A percentile compares a stretch with the other conserved stretches of the same genome.
phyloP scores from a whole-genome alignment of 2,797 vertebrate species.

The Falco naumanni region DNA sequence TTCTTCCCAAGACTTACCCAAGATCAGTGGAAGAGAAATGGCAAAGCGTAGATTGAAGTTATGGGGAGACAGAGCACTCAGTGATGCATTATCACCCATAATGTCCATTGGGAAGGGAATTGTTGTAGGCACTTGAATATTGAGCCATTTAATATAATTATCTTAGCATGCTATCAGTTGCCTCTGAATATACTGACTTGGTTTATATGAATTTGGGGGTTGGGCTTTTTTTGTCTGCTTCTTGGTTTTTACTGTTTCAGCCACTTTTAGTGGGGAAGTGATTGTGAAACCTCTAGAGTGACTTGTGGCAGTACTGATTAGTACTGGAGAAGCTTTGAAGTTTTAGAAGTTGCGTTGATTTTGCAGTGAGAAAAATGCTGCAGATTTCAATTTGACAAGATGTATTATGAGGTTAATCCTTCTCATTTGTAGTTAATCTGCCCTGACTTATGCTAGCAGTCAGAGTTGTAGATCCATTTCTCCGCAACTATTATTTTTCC shows the following conservation, averaged over 20 bases:
- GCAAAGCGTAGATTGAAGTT: background rate
- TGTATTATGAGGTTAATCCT: background rate
- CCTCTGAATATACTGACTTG: background rate
- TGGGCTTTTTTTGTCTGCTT: background rate
- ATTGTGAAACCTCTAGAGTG: background rate
- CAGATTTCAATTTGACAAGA: background rate
- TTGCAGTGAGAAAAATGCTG: background rate
- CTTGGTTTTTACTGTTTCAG: background rate
- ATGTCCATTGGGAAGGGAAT: background rate
- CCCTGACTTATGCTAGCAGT: rapidly evolving
- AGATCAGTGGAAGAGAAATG: background rate
- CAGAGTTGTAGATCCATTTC: background rate
- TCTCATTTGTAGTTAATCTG: background rate
- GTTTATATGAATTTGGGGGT: background rate
- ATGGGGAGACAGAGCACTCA: background rate
- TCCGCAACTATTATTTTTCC: background rate
- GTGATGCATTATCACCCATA: background rate
- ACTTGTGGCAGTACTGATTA: background rate
- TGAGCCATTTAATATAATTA: background rate
- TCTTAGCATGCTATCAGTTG: background rate
- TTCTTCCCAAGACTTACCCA: background rate
- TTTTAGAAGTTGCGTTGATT: background rate
- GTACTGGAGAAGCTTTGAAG: background rate
- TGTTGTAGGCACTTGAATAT: background rate
- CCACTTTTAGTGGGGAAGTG: background rate